These are phyloP conservation scores for Sebastes reedi DNA, from an alignment of 2,797 vertebrate genomes.

Conservation along the genomic window DNA sequence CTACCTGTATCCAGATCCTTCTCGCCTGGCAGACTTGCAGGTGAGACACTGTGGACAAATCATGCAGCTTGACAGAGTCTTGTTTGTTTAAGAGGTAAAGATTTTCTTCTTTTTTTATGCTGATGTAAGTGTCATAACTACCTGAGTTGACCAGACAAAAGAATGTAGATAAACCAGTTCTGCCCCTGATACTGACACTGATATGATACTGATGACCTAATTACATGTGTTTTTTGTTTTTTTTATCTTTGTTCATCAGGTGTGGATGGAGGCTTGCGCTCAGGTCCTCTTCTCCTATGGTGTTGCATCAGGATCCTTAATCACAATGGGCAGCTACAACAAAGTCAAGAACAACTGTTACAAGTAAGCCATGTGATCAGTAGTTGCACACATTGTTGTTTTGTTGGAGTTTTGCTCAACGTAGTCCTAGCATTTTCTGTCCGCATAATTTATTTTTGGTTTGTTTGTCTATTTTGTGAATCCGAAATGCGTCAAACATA, in stretches of 20 bases:
- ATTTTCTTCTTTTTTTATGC: background rate
- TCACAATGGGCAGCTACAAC: conserved; percentile 72
- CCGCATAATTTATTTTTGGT: background rate
- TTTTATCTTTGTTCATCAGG: conserved; percentile 31
- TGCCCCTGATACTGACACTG: background rate
- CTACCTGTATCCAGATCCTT: conserved; percentile 71
- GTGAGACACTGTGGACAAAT: conserved; percentile 22
- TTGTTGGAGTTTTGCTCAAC: background rate
- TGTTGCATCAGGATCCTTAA: conserved; percentile 55
- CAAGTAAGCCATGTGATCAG: conserved; percentile 35
- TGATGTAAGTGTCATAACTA: background rate
- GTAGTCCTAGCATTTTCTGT: background rate
- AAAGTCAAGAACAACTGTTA: conserved; percentile 72
- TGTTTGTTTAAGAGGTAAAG: background rate
- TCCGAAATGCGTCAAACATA: too few relatives aligned
- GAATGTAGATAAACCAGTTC: background rate
- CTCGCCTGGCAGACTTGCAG: conserved; percentile 63
- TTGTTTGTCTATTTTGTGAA: background rate
- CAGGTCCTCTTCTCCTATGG: conserved; percentile 75
- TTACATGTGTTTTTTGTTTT: background rate
- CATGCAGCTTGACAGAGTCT: background rate
- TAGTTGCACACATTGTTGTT: background rate
- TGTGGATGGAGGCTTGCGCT: conserved; percentile 75
- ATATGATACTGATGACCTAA: background rate
- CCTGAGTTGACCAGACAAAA: background rate